Evolutionary conservation across 2,797 vertebrate genomes (phyloP).

Genomic region (Premnoplex brunnescens): DNA sequence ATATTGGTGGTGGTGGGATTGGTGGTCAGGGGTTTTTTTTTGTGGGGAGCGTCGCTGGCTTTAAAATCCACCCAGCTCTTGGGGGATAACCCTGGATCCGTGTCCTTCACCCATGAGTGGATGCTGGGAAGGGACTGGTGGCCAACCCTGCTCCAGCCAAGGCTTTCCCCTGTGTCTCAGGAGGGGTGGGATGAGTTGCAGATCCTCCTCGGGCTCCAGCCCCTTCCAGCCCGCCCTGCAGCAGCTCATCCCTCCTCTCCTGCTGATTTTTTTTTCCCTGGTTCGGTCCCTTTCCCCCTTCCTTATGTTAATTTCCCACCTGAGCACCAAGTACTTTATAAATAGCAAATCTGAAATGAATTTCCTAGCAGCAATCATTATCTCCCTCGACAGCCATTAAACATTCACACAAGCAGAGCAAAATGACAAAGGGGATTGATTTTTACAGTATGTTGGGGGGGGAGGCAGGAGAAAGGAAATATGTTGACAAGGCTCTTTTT

Average conservation of each 20-base stretch:
- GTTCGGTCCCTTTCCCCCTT: constrained; percentile 52
- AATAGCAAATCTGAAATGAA: constrained; percentile 87
- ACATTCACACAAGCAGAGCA: constrained; percentile 80
- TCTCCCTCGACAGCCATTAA: constrained; percentile 85
- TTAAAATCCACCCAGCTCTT: rapidly evolving
- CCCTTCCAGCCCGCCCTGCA: background rate
- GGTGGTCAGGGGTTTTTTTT: too few relatives aligned
- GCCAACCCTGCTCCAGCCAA: rapidly evolving
- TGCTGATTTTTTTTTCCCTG: background rate
- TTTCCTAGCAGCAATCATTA: constrained; percentile 85
- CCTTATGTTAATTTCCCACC: constrained; percentile 83
- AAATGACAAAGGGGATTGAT: constrained; percentile 84
- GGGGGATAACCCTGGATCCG: background rate
- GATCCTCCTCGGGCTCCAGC: background rate
- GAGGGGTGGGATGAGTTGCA: background rate
- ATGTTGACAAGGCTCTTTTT: constrained; percentile 75
- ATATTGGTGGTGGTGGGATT: rapidly evolving
- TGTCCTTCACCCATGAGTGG: rapidly evolving
- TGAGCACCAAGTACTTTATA: constrained; percentile 84
- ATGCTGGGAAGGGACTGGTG: rapidly evolving
- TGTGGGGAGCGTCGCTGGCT: rapidly evolving
- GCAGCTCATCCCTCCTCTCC: constrained; percentile 22
- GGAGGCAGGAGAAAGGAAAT: constrained; percentile 69
- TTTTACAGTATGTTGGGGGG: constrained; percentile 79
- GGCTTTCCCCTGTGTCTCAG: background rate